Percentiles rank a stretch among this genome's conserved stretches.
phyloP scores from a whole-genome alignment of 2,113 vertebrate species.

The Lampris incognitus region DNA sequence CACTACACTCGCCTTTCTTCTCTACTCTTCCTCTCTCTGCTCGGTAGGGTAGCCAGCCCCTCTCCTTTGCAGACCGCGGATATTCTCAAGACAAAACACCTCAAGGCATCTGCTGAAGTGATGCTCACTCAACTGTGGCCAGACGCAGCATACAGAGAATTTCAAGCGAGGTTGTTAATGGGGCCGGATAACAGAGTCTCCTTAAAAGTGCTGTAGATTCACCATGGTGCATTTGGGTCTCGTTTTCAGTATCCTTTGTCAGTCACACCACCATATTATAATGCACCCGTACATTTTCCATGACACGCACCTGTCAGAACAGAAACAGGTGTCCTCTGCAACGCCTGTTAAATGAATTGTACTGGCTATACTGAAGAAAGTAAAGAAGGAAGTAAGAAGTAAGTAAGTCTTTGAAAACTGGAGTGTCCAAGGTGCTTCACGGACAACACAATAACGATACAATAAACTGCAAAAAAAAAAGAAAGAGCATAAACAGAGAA shows the following conservation, averaged over 20 bases:
- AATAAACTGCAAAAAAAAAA: too few species aligned
- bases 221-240: too few species aligned
- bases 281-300: neutral
- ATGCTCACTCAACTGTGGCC: slow-evolving; percentile 44
- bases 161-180: neutral
- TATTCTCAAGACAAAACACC: slow-evolving; percentile 19
- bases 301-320: neutral
- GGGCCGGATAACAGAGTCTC: neutral
- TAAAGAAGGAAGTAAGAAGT: too few species aligned
- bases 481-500: too few species aligned
- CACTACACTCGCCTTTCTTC: neutral
- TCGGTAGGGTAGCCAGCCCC: slow-evolving; percentile 9
- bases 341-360: neutral
- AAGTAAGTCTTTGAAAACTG: too few species aligned
- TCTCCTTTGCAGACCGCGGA: slow-evolving; percentile 33
- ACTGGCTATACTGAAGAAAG: neutral
- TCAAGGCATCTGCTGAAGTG: slow-evolving; percentile 36
- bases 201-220: neutral
- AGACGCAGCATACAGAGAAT: neutral
- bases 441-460: too few species aligned
- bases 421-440: too few species aligned
- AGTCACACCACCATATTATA: slow-evolving; percentile 2
- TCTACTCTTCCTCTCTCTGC: too few species aligned
- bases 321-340: slow-evolving; percentile 45
- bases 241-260: neutral